Evolutionary conservation across 2,797 vertebrate species (phyloP).

Genomic region (Platalea minor): DNA sequence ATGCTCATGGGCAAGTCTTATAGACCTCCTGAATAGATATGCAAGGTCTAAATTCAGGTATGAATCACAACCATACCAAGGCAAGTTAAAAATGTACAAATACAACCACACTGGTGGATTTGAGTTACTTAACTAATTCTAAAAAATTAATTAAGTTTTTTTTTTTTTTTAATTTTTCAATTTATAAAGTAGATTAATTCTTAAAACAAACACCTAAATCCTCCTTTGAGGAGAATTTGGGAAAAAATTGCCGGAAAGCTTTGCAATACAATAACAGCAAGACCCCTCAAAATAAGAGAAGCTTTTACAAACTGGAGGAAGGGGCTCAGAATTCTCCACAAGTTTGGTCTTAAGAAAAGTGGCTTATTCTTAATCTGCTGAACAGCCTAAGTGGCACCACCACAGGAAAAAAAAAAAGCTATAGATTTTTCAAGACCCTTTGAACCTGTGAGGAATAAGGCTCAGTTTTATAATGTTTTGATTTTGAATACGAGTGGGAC

Average conservation of each 20-base stretch:
- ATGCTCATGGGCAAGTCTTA: not conserved
- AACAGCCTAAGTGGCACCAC: not conserved
- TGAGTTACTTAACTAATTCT: not conserved
- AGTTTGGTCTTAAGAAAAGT: not conserved
- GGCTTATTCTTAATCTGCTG: not conserved
- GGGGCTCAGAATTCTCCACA: not conserved
- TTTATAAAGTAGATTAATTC: not conserved
- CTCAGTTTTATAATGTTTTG: not conserved
- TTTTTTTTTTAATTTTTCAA: no score
- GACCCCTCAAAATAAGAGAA: not conserved
- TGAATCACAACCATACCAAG: not conserved
- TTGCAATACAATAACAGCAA: not conserved
- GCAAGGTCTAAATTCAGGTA: not conserved
- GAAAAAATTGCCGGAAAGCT: not conserved
- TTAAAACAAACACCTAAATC: not conserved
- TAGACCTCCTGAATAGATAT: not conserved
- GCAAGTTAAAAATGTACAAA: not conserved
- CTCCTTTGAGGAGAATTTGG: not conserved
- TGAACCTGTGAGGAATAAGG: not conserved
- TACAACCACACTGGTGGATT: not conserved
- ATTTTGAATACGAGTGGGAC: conserved; percentile 34
- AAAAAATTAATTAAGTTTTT: not conserved
- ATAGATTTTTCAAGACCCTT: not conserved
- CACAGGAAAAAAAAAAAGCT: not conserved
- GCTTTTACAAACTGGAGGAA: not conserved